Evolutionary conservation across 1,140 invertebrate genomes (phyloP), one percentile per base, ranked within the genome.

Genomic region (Chionoecetes opilio): DNA sequence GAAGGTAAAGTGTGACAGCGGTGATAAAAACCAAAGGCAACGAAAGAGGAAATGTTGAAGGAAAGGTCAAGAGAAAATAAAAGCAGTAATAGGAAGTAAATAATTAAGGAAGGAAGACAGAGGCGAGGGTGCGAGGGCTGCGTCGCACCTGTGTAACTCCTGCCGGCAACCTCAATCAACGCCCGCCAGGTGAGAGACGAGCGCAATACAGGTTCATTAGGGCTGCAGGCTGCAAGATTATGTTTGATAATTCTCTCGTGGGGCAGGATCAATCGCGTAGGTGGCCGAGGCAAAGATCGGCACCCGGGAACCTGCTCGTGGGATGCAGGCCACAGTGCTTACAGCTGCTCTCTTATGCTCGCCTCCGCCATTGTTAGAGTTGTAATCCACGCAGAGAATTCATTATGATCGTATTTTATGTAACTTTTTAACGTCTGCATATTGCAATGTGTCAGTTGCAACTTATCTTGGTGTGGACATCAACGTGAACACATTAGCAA

Each of bases 201-300:
- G 63, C 21, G 21, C 63, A 75, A 75, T 75, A 75, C 63, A n/a
- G 63, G 63, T 75, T 75, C 63, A 75, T 75, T 75, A 75, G 63
- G 21, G n/a, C 63, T 26, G 11, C 63, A 21, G 63, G 11, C n/a
- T n/a, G 63, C n/a, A n/a, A 26, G 63, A 75, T 75, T 75, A 75
- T 75, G 63, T 75, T 75, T 75, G 63, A 75, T 75, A 75, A 75
- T 75, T 75, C 26, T n/a, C 63, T n/a, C 21, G 2, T 26, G 8
- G 63, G 21, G 63, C 63, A 1, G 63, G 26, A 53, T n/a, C 9
- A 75, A 75, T n/a, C 63, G n/a, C 21, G 8, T 26, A 75, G 21
- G 21, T 21, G 17, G 53, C 53, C 53, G 53, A 26, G 53, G 53
- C 17, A 26, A 75, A 17, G 63, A 26, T 26, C 63, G n/a, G 63